Percentiles rank a stretch among this genome's conserved stretches.
Evolutionary conservation across 2,888 invertebrate genomes (phyloP).

Genomic region (Cerceris ruficornis): DNA sequence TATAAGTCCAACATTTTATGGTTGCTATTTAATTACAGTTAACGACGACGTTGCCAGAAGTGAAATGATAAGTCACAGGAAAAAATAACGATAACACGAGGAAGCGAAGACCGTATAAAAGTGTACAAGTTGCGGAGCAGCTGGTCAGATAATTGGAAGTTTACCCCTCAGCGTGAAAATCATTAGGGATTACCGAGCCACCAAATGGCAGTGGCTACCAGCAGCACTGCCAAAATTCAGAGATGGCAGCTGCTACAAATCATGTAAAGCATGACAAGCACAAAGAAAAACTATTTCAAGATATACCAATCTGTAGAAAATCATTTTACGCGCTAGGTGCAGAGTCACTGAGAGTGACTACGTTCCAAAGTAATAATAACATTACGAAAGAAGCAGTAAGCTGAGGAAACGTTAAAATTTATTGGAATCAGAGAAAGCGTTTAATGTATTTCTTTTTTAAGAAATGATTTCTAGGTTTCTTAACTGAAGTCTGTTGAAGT

Average conservation of each 20-base stretch:
- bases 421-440: no score
- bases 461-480: no score
- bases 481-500: no score
- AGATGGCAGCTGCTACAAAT: not conserved
- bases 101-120: not conserved
- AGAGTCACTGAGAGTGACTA: no score
- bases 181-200: slow-evolving; percentile 11
- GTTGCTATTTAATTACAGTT: not conserved
- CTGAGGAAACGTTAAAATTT: no score
- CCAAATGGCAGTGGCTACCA: not conserved
- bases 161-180: slow-evolving; percentile 2
- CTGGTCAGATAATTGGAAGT: slow-evolving; percentile 3
- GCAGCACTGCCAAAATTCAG: not conserved
- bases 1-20: no score
- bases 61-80: not conserved
- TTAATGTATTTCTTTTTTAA: no score
- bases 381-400: no score
- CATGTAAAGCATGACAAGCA: not conserved
- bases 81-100: not conserved
- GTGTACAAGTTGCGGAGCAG: not conserved
- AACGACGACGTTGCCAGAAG: not conserved
- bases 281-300: not conserved
- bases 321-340: no score
- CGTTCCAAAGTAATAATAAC: no score
- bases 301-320: no score